Conservation (phyloP, 2,113 vertebrate species). For the Himantopus leucocephalus region DNA sequence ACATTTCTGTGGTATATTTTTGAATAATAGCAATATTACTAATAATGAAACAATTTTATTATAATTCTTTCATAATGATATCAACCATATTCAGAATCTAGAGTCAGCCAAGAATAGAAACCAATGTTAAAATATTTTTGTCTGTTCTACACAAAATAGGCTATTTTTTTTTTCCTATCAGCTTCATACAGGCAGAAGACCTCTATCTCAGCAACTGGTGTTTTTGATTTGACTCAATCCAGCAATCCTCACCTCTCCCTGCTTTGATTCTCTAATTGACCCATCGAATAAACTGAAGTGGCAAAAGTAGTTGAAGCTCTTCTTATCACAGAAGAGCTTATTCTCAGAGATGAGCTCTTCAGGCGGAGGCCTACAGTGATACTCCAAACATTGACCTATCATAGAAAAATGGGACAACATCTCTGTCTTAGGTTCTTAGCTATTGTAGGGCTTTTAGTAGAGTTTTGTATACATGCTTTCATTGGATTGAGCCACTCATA, state of each 20-base stretch:
- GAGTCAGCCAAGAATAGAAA: not conserved
- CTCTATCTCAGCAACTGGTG: not conserved
- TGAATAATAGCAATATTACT: not conserved
- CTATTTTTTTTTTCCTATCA: not conserved
- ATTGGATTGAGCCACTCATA: fast-evolving
- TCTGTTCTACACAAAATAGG: not conserved
- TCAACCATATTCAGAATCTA: not conserved
- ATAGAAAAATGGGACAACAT: not conserved
- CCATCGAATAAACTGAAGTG: not conserved
- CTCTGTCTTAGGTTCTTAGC: not conserved
- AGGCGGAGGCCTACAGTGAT: not conserved
- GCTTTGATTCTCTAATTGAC: not conserved
- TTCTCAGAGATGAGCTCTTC: not conserved
- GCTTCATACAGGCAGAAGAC: not conserved
- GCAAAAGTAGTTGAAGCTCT: not conserved
- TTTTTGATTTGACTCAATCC: fast-evolving
- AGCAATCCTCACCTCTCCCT: fast-evolving
- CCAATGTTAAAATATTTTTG: not conserved
- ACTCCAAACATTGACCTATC: not conserved
- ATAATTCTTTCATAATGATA: not conserved
- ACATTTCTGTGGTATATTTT: not conserved
- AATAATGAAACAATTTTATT: not conserved
- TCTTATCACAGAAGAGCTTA: not conserved
- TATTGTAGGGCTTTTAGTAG: not conserved
- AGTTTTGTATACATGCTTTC: fast-evolving